A percentile compares a stretch with the other conserved stretches of the same genome.
Evolutionary conservation across 2,888 invertebrate genomes (phyloP).

Genomic region (Caenorhabditis sp.): DNA sequence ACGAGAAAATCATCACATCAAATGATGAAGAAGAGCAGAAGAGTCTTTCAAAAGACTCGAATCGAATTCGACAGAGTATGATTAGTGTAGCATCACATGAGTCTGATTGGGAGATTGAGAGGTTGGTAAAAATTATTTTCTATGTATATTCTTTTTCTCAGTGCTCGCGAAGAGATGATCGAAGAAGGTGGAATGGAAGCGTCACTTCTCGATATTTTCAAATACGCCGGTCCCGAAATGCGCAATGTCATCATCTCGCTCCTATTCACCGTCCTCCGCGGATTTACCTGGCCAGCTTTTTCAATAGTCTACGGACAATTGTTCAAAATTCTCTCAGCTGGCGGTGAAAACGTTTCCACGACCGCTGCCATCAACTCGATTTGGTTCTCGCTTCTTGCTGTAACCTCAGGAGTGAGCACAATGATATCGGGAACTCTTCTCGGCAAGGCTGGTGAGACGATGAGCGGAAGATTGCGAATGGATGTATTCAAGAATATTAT

Average conservation of each 20-base stretch:
- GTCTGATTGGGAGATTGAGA: slow-evolving; percentile 43
- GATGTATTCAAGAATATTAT: slow-evolving; percentile 71
- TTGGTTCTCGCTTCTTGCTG: slow-evolving; percentile 42
- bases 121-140: neutral
- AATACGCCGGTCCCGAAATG: slow-evolving; percentile 43
- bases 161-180: slow-evolving; percentile 49
- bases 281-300: slow-evolving; percentile 63
- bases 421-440: slow-evolving; percentile 53
- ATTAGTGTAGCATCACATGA: slow-evolving; percentile 39
- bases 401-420: slow-evolving; percentile 46
- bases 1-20: too few species aligned
- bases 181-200: slow-evolving; percentile 54
- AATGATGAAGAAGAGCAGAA: slow-evolving; percentile 6
- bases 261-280: slow-evolving; percentile 52
- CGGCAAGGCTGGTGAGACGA: slow-evolving; percentile 54
- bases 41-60: slow-evolving; percentile 31
- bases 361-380: slow-evolving; percentile 39
- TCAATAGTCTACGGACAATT: slow-evolving; percentile 65
- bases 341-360: slow-evolving; percentile 14
- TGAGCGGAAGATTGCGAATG: slow-evolving; percentile 65
- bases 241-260: slow-evolving; percentile 42
- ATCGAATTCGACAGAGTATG: slow-evolving; percentile 39
- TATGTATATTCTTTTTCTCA: neutral
- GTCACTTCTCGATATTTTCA: slow-evolving; percentile 54
- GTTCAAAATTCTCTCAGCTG: slow-evolving; percentile 48